phyloP scores from a whole-genome alignment of 2,888 invertebrate genomes.

The Lasioglossum pauxillum region DNA sequence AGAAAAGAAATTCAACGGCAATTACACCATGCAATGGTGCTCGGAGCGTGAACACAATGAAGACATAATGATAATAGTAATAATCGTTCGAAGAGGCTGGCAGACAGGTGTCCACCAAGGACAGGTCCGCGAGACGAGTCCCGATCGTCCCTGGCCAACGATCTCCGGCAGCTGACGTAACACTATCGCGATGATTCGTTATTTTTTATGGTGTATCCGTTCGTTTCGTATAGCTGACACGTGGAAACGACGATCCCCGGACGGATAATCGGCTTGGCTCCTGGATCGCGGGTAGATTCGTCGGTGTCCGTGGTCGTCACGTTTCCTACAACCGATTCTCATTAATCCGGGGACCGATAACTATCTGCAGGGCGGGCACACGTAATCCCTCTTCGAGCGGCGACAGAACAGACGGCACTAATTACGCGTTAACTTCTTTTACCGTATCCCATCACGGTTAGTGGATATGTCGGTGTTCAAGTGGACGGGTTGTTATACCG shows the following conservation, averaged over 20 bases:
- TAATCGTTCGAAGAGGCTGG: constrained; percentile 50
- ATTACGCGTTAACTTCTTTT: background rate
- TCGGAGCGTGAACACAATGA: background rate
- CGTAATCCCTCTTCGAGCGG: background rate
- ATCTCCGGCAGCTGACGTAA: constrained; percentile 59
- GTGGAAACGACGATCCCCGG: constrained; percentile 28
- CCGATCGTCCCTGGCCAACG: background rate
- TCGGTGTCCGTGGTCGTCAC: background rate
- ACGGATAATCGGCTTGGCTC: constrained; percentile 28
- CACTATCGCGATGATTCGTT: constrained; percentile 48
- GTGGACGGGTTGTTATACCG: too few relatives aligned
- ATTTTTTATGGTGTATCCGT: constrained; percentile 21
- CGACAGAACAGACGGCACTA: background rate
- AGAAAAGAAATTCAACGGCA: background rate
- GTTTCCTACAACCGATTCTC: constrained; percentile 26
- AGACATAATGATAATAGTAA: background rate
- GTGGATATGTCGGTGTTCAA: background rate
- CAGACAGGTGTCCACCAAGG: constrained; percentile 71
- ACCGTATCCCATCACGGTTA: background rate
- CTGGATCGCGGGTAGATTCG: constrained; percentile 20
- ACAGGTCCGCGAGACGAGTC: constrained; percentile 55
- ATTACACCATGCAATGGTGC: background rate
- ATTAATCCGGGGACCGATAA: constrained; percentile 28
- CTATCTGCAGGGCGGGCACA: constrained; percentile 11
- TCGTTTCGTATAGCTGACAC: constrained; percentile 9